A percentile compares a stretch with the other conserved stretches of the same genome.
phyloP scores from a whole-genome alignment of 2,888 invertebrate species.

The Linnaemya vulpina region DNA sequence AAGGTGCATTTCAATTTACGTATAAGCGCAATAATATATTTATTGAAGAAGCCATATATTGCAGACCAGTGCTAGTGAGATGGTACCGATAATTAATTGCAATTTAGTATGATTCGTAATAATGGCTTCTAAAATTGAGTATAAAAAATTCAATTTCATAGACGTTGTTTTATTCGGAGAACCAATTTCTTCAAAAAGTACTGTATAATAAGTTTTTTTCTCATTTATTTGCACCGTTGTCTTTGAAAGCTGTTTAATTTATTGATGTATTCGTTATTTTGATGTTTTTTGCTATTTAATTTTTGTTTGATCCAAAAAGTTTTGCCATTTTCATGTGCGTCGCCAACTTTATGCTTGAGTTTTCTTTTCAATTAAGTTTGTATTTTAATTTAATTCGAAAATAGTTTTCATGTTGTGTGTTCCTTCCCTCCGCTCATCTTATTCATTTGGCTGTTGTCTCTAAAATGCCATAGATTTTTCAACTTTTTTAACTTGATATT shows the following conservation, averaged over 20 bases:
- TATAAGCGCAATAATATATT: too few relatives aligned
- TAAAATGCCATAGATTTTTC: background rate
- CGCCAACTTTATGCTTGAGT: constrained; percentile 59
- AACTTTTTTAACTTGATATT: constrained; percentile 1
- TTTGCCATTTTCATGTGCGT: constrained; percentile 34
- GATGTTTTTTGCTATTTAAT: background rate
- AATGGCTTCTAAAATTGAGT: too few relatives aligned
- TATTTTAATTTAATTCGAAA: constrained; percentile 53
- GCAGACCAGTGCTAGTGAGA: too few relatives aligned
- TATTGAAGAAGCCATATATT: too few relatives aligned
- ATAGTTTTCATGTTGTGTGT: constrained; percentile 25
- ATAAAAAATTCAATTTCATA: background rate
- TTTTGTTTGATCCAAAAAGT: constrained; percentile 16
- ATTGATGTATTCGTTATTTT: constrained; percentile 56
- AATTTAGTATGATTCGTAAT: too few relatives aligned
- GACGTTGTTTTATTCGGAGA: constrained; percentile 22
- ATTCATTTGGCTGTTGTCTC: too few relatives aligned
- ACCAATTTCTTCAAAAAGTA: background rate
- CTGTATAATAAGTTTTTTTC: too few relatives aligned
- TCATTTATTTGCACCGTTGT: constrained; percentile 4
- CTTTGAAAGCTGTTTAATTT: constrained; percentile 55
- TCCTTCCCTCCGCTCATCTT: background rate
- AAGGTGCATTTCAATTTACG: too few relatives aligned
- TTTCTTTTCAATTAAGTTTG: constrained; percentile 64
- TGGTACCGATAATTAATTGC: too few relatives aligned